Conservation (phyloP, 2,113 vertebrate species). For the Ahaetulla prasina region DNA sequence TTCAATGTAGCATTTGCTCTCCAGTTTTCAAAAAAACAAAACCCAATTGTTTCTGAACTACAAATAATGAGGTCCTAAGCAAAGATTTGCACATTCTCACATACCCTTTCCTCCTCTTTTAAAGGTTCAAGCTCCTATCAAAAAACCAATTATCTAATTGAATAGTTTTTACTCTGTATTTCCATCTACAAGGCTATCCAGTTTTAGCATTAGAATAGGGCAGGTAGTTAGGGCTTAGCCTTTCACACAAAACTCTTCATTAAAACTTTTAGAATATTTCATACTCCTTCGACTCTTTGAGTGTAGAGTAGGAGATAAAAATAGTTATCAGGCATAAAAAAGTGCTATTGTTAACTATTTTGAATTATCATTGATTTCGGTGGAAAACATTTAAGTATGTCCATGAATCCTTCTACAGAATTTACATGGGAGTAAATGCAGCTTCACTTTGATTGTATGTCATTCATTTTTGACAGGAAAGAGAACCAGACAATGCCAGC, state of each 20-base stretch:
- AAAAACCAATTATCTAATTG: background rate
- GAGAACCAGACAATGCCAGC: background rate
- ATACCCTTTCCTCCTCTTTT: background rate
- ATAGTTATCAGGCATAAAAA: background rate
- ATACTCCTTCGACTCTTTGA: background rate
- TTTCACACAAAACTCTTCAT: background rate
- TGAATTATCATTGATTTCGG: background rate
- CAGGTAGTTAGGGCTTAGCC: background rate
- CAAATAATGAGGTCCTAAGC: background rate
- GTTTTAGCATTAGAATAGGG: background rate
- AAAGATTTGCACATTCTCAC: background rate
- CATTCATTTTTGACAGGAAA: background rate
- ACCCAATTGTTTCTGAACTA: background rate
- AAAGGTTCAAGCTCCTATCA: background rate
- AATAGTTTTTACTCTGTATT: background rate
- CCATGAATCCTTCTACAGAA: background rate
- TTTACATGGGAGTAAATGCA: background rate
- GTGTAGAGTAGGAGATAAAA: background rate
- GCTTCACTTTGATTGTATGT: background rate
- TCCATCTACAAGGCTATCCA: background rate
- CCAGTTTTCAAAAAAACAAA: background rate
- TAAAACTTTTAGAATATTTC: background rate
- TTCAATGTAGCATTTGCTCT: background rate
- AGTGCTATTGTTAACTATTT: background rate
- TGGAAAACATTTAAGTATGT: background rate